Percentiles rank a stretch among this genome's conserved stretches.
Conservation (phyloP, 2,797 vertebrate species). For the Lacerta viridis region DNA sequence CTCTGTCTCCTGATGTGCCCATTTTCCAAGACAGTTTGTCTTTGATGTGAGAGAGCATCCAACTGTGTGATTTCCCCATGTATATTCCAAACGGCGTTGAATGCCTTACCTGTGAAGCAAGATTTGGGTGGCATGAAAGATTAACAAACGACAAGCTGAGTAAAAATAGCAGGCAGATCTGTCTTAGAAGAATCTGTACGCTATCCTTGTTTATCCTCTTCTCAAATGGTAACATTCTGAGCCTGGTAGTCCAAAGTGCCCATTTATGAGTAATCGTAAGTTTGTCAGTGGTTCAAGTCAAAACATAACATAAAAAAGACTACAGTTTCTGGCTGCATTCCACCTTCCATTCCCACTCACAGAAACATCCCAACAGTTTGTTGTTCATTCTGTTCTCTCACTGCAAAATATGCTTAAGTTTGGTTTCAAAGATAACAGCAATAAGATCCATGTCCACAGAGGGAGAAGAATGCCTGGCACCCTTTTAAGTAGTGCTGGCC, state of each 20-base stretch:
- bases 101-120: neutral
- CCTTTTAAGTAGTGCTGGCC: neutral
- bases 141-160: slow-evolving; percentile 50
- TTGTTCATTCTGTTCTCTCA: neutral
- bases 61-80: neutral
- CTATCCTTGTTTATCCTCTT: slow-evolving; percentile 43
- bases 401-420: neutral
- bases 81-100: slow-evolving; percentile 25
- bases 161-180: slow-evolving; percentile 61
- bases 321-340: slow-evolving; percentile 27
- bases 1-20: neutral
- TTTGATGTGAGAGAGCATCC: neutral
- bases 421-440: neutral
- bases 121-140: slow-evolving; percentile 14
- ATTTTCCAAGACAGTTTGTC: neutral
- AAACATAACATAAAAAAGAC: slow-evolving; percentile 20
- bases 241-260: slow-evolving; percentile 63
- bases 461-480: neutral
- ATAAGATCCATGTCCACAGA: neutral
- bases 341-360: slow-evolving; percentile 17
- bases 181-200: slow-evolving; percentile 37
- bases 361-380: neutral
- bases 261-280: slow-evolving; percentile 61
- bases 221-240: neutral
- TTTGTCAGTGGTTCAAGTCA: slow-evolving; percentile 34